Evolutionary conservation across 2,888 invertebrate genomes (phyloP).

Genomic region (Auanema sp.): DNA sequence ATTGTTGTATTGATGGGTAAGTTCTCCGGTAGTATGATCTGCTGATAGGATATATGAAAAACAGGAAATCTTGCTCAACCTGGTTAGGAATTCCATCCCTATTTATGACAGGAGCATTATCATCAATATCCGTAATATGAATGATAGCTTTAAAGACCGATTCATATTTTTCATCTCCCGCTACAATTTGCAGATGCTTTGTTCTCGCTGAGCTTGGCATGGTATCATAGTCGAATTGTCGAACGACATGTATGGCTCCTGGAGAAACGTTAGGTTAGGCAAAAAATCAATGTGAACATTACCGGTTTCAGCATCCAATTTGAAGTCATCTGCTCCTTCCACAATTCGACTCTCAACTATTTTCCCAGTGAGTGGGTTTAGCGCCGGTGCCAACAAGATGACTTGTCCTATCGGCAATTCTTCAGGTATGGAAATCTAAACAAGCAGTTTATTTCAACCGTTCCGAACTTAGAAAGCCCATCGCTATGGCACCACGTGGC

Average conservation of each 20-base stretch:
- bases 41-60: constrained; percentile 7
- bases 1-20: constrained; percentile 30
- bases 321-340: constrained; percentile 27
- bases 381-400: constrained; percentile 43
- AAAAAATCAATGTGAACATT: no score
- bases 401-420: constrained; percentile 40
- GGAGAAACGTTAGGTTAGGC: not conserved
- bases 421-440: constrained; percentile 19
- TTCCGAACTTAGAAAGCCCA: no score
- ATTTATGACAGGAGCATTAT: constrained; percentile 40
- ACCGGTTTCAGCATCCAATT: constrained; percentile 26
- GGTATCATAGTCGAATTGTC: constrained; percentile 41
- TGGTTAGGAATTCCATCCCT: constrained; percentile 15
- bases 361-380: constrained; percentile 25
- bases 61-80: constrained; percentile 9
- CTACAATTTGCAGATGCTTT: constrained; percentile 31
- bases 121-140: constrained; percentile 40
- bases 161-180: constrained; percentile 34
- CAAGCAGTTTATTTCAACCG: no score
- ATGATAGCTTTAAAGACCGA: constrained; percentile 27
- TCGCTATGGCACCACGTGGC: no score
- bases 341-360: constrained; percentile 14
- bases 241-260: constrained; percentile 24
- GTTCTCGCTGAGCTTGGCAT: constrained; percentile 17
- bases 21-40: constrained; percentile 43